Conservation (phyloP, 2,888 invertebrate species). For the Lumbricus terrestris region DNA sequence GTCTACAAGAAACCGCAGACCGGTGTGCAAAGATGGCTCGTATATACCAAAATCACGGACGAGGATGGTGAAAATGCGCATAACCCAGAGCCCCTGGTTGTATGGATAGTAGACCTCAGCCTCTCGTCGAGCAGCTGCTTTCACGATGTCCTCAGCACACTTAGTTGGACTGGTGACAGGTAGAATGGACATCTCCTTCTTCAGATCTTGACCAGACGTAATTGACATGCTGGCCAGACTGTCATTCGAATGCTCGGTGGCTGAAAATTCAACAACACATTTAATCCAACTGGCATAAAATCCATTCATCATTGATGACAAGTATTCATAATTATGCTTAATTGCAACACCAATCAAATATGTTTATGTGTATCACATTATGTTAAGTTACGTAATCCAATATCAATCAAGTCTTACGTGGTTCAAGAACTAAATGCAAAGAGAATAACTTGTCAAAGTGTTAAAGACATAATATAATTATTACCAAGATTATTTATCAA, state of each 20-base stretch:
- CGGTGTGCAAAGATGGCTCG: background rate
- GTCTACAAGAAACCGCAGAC: background rate
- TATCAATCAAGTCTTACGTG: background rate
- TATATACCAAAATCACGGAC: background rate
- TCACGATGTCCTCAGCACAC: slow-evolving; percentile 17
- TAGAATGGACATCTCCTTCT: background rate
- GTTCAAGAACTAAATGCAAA: background rate
- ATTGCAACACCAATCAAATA: background rate
- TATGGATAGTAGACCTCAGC: slow-evolving; percentile 24
- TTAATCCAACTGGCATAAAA: background rate
- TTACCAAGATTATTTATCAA: too few relatives aligned
- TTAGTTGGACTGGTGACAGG: slow-evolving; percentile 18
- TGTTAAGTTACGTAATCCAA: too few relatives aligned
- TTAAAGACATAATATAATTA: too few relatives aligned
- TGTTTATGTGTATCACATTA: background rate
- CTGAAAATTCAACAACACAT: background rate
- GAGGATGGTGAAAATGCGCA: background rate
- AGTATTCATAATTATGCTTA: background rate
- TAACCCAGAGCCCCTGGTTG: slow-evolving; percentile 13
- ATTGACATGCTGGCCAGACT: slow-evolving; percentile 20
- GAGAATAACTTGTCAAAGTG: too few relatives aligned
- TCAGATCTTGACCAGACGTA: background rate
- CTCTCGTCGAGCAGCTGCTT: slow-evolving; percentile 19
- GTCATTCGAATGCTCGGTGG: background rate
- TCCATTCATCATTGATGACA: too few relatives aligned